These are phyloP conservation scores for Enchytraeus crypticus DNA, from an alignment of 2,888 invertebrate genomes.

Conservation along the genomic window DNA sequence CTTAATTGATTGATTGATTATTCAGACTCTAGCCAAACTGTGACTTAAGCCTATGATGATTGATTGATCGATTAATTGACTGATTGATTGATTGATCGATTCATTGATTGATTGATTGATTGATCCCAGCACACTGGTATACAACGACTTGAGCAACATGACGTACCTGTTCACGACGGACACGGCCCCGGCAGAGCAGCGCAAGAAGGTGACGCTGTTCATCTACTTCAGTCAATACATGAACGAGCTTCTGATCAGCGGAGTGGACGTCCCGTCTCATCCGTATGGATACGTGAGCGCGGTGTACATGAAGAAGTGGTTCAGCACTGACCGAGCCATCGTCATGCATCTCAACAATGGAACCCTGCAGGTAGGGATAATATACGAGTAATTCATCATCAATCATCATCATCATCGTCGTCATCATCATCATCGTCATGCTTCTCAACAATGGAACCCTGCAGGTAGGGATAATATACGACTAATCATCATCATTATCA, in stretches of 20 bases:
- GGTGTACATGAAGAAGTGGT: slow-evolving; percentile 50
- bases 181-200: slow-evolving; percentile 43
- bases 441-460: slow-evolving; percentile 49
- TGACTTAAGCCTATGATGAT: too few relatives aligned
- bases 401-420: too few relatives aligned
- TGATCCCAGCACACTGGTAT: slow-evolving; percentile 51
- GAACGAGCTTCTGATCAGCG: slow-evolving; percentile 45
- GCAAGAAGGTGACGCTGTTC: slow-evolving; percentile 47
- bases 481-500: too few relatives aligned
- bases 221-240: slow-evolving; percentile 50
- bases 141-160: slow-evolving; percentile 49
- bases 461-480: too few relatives aligned
- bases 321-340: slow-evolving; percentile 48
- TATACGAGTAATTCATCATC: too few relatives aligned
- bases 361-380: slow-evolving; percentile 46
- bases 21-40: too few relatives aligned
- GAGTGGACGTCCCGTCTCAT: background rate
- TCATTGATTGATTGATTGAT: too few relatives aligned
- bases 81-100: too few relatives aligned
- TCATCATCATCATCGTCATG: slow-evolving; percentile 49
- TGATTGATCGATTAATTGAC: too few relatives aligned
- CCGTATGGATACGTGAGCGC: slow-evolving; percentile 25
- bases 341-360: slow-evolving; percentile 50
- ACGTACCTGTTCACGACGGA: slow-evolving; percentile 46
- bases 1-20: too few relatives aligned